Conservation (phyloP, 2,797 vertebrate species). For the Clarias platycephalus region DNA sequence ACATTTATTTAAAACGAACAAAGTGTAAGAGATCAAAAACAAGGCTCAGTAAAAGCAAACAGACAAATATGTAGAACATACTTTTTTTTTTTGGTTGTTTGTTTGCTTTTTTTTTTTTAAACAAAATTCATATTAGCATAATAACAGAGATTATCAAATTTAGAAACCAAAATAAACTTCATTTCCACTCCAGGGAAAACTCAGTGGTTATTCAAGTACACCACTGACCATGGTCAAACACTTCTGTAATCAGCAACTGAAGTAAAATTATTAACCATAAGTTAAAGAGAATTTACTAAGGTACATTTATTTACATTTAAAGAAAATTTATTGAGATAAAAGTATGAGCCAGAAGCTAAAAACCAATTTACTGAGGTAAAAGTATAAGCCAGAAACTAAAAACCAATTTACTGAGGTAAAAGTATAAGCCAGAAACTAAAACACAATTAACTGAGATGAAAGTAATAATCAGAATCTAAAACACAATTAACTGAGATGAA, state of each 20-base stretch:
- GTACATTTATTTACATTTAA: neutral
- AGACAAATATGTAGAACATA: neutral
- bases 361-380: neutral
- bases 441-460: neutral
- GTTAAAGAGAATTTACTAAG: neutral
- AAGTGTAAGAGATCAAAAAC: neutral
- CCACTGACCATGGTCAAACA: neutral
- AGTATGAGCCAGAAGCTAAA: neutral
- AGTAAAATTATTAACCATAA: neutral
- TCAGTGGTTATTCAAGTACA: neutral
- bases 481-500: neutral
- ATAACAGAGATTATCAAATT: neutral
- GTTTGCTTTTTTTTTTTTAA: no score
- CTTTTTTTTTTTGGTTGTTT: no score
- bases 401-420: neutral
- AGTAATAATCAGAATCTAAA: neutral
- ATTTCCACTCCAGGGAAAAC: neutral
- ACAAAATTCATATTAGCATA: neutral
- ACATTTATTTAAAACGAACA: conserved; percentile 24
- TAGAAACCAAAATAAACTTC: neutral
- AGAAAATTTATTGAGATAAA: no score
- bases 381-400: neutral
- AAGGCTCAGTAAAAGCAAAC: neutral
- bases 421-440: neutral
- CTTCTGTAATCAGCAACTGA: neutral